Base-by-base conservation (phyloP, 2,113 vertebrate genomes). In the Neotoma lepida region DNA sequence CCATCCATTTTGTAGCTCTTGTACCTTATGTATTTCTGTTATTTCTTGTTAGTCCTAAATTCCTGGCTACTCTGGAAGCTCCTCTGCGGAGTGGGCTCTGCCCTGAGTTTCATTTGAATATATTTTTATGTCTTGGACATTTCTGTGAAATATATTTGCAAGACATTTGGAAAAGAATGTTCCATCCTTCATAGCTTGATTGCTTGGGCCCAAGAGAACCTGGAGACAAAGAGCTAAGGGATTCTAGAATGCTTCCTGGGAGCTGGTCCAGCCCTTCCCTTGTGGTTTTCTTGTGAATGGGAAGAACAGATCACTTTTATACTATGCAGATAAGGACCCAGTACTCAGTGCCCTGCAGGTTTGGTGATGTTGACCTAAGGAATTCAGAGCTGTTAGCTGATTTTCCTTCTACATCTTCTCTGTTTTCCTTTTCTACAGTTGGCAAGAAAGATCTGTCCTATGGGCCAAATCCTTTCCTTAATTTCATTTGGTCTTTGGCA, bases 121-220 rank as follows among this genome's bases (percentile, higher is more conserved):
- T 94, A 26, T 6, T 77, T 73, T 93, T 63, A 82, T 92, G 81
- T 78, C 78, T 89, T 73, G 56, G 26, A 86, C 82, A 24, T 22
- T 71, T 78, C 90, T 51, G 15, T 78, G 80, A 96, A 86, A 90
- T 68, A 15, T 41, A 41, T 71, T 92, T 90, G 89, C 6, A 64
- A 86, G 77, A 41, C 39, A 88, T 94, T 93, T 94, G 77, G 61
- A 94, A 96, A 78, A 84, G 91, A 80, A 44, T 70, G 39, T 80
- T 91, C 10, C 17, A 86, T 71, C 58, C 56, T 71, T 90, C 44
- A n/a, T 66, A 51, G n/a, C n/a, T 35, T 51, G 39, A 41, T 35
- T 89, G 22, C 91, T 73, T 91, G 88, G 68, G n/a, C 70, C 35
- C 30, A 87, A 44, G 68, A 90, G 68, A 92, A 86, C 90, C 82